Percentiles rank a stretch among this genome's conserved stretches.
Evolutionary conservation across 2,797 vertebrate genomes (phyloP).

Genomic region (Spinibarbus caldwelli): DNA sequence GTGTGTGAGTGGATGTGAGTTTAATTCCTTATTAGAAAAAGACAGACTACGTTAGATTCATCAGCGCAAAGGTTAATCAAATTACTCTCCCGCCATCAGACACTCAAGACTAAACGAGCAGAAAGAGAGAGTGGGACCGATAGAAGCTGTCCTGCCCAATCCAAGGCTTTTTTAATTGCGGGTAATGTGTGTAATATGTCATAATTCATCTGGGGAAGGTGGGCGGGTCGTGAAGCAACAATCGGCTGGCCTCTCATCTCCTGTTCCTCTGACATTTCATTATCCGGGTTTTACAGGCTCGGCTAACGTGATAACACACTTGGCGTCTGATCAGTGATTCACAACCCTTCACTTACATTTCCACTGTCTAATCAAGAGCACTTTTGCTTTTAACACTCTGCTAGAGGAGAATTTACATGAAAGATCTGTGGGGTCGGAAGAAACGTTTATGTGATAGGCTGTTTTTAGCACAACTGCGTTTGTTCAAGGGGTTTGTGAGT

Average conservation of each 20-base stretch:
- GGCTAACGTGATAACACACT: conserved; percentile 55
- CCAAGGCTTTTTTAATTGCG: conserved; percentile 61
- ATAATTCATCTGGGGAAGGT: conserved; percentile 67
- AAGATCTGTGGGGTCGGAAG: not conserved
- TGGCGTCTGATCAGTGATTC: conserved; percentile 53
- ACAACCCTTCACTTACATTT: conserved; percentile 48
- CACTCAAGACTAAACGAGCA: conserved; percentile 57
- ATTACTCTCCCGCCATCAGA: conserved; percentile 59
- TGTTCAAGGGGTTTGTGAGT: not conserved
- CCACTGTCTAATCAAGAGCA: conserved; percentile 42
- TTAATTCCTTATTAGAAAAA: conserved; percentile 43
- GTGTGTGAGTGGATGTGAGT: not conserved
- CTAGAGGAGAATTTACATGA: conserved; percentile 4
- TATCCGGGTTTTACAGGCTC: conserved; percentile 57
- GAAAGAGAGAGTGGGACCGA: conserved; percentile 36
- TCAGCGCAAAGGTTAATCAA: conserved; percentile 61
- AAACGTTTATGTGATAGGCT: not conserved
- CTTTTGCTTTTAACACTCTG: conserved; percentile 35
- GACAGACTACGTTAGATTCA: conserved; percentile 50
- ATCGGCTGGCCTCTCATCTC: conserved; percentile 58
- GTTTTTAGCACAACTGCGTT: not conserved
- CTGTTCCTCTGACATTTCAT: conserved; percentile 60
- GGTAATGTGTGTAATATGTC: conserved; percentile 62
- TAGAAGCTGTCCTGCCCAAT: conserved; percentile 65
- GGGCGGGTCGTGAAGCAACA: conserved; percentile 64